phyloP scores from a whole-genome alignment of 1,140 invertebrate species.

The Drosophila aff. region DNA sequence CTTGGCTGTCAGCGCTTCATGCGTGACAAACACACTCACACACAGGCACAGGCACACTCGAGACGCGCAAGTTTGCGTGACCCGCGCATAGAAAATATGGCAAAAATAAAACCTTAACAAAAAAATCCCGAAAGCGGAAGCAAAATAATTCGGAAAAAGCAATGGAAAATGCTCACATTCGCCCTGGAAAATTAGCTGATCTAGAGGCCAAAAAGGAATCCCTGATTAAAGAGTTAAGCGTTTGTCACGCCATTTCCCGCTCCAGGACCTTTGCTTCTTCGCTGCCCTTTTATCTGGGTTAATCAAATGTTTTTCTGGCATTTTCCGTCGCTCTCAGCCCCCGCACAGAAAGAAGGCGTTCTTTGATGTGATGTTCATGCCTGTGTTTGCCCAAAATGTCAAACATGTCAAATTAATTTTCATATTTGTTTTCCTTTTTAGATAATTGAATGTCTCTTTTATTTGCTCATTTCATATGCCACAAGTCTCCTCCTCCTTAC shows the following conservation, averaged over 20 bases:
- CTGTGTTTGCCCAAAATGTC: slow-evolving; percentile 73
- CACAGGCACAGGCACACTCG: slow-evolving; percentile 25
- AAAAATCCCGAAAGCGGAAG: slow-evolving; percentile 24
- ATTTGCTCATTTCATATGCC: slow-evolving; percentile 66
- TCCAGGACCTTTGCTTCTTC: slow-evolving; percentile 6
- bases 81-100: slow-evolving; percentile 58
- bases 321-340: slow-evolving; percentile 38
- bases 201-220: slow-evolving; percentile 37
- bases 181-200: slow-evolving; percentile 55
- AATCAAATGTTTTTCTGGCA: slow-evolving; percentile 61
- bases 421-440: slow-evolving; percentile 75
- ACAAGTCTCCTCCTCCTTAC: slow-evolving; percentile 1
- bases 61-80: slow-evolving; percentile 69
- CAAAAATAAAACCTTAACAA: slow-evolving; percentile 23
- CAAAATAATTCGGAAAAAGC: slow-evolving; percentile 23
- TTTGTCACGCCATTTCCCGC: slow-evolving; percentile 65
- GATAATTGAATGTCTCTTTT: slow-evolving; percentile 75
- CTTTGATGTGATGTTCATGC: slow-evolving; percentile 56
- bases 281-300: slow-evolving; percentile 49
- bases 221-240: slow-evolving; percentile 79
- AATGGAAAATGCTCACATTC: slow-evolving; percentile 55
- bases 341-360: slow-evolving; percentile 11
- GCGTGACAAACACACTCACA: slow-evolving; percentile 72
- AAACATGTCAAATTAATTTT: slow-evolving; percentile 82
- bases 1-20: slow-evolving; percentile 79